Evolutionary conservation across 2,797 vertebrate species (phyloP).

Genomic region (Acanthurus tractus): DNA sequence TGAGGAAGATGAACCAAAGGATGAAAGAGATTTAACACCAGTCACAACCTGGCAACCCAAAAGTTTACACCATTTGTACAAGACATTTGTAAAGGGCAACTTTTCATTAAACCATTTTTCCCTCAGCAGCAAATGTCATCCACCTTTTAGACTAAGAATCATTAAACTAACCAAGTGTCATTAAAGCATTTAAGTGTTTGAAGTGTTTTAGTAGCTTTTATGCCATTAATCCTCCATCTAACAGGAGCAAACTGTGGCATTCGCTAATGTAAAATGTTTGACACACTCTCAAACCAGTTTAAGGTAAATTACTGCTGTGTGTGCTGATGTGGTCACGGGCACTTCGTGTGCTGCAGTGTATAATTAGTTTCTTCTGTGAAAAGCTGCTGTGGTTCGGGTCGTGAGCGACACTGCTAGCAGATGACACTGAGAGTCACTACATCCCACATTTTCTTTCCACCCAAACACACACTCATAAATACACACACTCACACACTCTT

Average conservation of each 20-base stretch:
- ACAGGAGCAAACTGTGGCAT: conserved; percentile 38
- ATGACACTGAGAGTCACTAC: conserved; percentile 72
- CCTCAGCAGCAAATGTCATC: too few relatives aligned
- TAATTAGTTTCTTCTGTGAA: conserved; percentile 71
- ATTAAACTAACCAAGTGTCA: too few relatives aligned
- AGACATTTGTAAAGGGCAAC: too few relatives aligned
- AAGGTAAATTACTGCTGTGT: conserved; percentile 57
- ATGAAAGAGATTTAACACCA: too few relatives aligned
- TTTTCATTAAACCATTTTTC: too few relatives aligned
- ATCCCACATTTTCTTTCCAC: conserved; percentile 72
- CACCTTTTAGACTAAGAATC: too few relatives aligned
- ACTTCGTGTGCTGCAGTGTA: conserved; percentile 59
- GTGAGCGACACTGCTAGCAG: conserved; percentile 48
- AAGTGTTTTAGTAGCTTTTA: conserved; percentile 14
- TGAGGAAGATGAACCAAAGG: too few relatives aligned
- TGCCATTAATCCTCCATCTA: conserved; percentile 16
- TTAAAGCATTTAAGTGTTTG: too few relatives aligned
- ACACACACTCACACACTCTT: conserved; percentile 28
- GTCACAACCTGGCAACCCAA: too few relatives aligned
- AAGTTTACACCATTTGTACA: too few relatives aligned
- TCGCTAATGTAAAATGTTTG: conserved; percentile 7
- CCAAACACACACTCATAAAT: conserved; percentile 28
- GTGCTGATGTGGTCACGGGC: conserved; percentile 48
- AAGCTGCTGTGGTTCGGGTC: conserved; percentile 63
- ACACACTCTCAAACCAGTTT: conserved; percentile 35